Conservation (phyloP, 2,888 invertebrate species). For the Pomacea canaliculata region DNA sequence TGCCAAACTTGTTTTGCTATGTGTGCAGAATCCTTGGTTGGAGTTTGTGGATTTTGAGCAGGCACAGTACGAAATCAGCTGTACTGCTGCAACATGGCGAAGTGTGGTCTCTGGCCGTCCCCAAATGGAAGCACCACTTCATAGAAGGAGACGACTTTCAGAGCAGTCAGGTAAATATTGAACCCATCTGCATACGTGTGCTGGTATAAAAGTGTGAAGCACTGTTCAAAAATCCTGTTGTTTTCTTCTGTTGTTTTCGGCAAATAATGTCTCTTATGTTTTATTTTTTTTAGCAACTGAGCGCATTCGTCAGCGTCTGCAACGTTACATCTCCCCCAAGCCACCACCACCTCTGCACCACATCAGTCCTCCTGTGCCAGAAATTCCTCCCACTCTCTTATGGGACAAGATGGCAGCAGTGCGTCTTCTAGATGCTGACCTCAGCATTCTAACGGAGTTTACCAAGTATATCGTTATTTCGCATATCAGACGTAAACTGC, state of each 20-base stretch:
- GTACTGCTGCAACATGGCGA: slow-evolving; percentile 66
- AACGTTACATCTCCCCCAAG: slow-evolving; percentile 75
- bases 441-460: slow-evolving; percentile 69
- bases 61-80: slow-evolving; percentile 73
- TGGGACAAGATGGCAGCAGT: slow-evolving; percentile 70
- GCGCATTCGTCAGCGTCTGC: slow-evolving; percentile 54
- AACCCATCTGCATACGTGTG: too few species aligned
- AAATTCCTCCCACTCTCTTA: slow-evolving; percentile 64
- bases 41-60: slow-evolving; percentile 77
- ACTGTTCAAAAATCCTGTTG: too few species aligned
- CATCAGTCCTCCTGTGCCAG: slow-evolving; percentile 71
- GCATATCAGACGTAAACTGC: too few species aligned
- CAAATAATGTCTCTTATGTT: too few species aligned
- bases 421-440: slow-evolving; percentile 71
- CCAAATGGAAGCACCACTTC: slow-evolving; percentile 1
- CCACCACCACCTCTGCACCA: slow-evolving; percentile 74
- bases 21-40: slow-evolving; percentile 75
- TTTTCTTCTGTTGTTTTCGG: too few species aligned
- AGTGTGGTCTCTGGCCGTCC: slow-evolving; percentile 25
- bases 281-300: slow-evolving; percentile 43
- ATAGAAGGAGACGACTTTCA: not conserved
- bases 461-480: slow-evolving; percentile 64
- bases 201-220: too few species aligned
- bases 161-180: too few species aligned
- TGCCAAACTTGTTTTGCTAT: not conserved